phyloP scores from a whole-genome alignment of 2,888 invertebrate genomes.

The Stictocephala bisonia region DNA sequence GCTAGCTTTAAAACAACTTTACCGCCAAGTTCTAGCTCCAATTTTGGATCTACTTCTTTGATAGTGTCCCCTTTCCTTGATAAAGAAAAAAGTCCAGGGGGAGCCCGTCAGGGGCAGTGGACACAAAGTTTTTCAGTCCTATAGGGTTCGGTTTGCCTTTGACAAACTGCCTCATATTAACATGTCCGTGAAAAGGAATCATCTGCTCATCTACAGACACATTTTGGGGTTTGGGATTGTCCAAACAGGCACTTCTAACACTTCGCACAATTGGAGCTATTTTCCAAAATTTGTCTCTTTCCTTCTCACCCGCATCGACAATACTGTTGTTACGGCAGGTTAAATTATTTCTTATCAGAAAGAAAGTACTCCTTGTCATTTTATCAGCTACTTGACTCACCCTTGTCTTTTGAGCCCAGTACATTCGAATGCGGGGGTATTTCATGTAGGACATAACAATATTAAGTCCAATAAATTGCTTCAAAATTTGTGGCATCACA shows the following conservation, averaged over 20 bases:
- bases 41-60: neutral
- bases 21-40: slow-evolving; percentile 9
- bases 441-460: slow-evolving; percentile 41
- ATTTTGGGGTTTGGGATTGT: slow-evolving; percentile 48
- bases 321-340: neutral
- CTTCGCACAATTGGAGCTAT: slow-evolving; percentile 18
- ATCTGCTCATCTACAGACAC: slow-evolving; percentile 60
- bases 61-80: slow-evolving; percentile 54
- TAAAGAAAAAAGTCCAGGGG: slow-evolving; percentile 59
- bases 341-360: slow-evolving; percentile 25
- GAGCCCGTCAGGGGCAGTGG: slow-evolving; percentile 57
- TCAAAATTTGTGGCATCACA: slow-evolving; percentile 1
- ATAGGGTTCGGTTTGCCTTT: slow-evolving; percentile 59
- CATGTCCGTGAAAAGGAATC: slow-evolving; percentile 59
- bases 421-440: slow-evolving; percentile 42
- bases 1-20: slow-evolving; percentile 43
- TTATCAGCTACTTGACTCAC: neutral
- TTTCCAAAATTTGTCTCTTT: slow-evolving; percentile 40
- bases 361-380: slow-evolving; percentile 33
- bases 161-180: slow-evolving; percentile 53
- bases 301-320: slow-evolving; percentile 14
- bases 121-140: slow-evolving; percentile 61
- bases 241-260: slow-evolving; percentile 22
- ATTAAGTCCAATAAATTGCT: slow-evolving; percentile 38
- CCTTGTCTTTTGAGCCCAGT: slow-evolving; percentile 37